A percentile compares a stretch with the other conserved stretches of the same genome.
phyloP scores from a whole-genome alignment of 2,113 vertebrate genomes.

The Ictalurus punctatus region DNA sequence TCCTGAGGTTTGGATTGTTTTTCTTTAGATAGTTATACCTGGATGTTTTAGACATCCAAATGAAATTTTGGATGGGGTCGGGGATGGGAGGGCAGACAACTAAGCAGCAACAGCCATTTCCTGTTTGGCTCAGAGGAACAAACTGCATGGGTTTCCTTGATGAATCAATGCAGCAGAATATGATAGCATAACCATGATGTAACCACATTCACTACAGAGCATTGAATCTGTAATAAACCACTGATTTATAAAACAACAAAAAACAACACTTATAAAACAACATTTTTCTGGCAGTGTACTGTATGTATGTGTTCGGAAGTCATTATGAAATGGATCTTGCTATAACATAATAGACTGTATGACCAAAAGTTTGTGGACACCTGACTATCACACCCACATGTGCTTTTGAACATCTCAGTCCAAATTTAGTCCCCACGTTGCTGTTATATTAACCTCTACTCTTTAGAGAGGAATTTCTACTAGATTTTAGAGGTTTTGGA shows the following conservation, averaged over 20 bases:
- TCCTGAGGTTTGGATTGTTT: too few relatives aligned
- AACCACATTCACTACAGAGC: too few relatives aligned
- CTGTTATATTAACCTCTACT: not conserved
- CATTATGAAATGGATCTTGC: not conserved
- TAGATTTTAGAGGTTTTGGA: not conserved
- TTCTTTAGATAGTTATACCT: too few relatives aligned
- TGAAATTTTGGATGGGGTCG: too few relatives aligned
- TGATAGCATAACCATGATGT: too few relatives aligned
- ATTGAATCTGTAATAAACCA: not conserved
- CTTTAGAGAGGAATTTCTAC: not conserved
- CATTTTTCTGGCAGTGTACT: not conserved
- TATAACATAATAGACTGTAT: not conserved
- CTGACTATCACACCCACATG: not conserved
- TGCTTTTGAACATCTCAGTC: not conserved
- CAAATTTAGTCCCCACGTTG: not conserved
- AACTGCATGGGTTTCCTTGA: too few relatives aligned
- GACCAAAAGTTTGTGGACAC: not conserved
- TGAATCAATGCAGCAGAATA: too few relatives aligned
- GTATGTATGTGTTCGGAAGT: not conserved
- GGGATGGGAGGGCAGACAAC: too few relatives aligned
- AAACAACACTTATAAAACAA: not conserved
- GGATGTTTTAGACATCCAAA: too few relatives aligned
- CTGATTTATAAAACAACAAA: not conserved
- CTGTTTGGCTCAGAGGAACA: too few relatives aligned
- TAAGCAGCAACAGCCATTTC: too few relatives aligned